Evolutionary conservation across 2,797 vertebrate species (phyloP).

Genomic region (Artibeus jamaicensis): DNA sequence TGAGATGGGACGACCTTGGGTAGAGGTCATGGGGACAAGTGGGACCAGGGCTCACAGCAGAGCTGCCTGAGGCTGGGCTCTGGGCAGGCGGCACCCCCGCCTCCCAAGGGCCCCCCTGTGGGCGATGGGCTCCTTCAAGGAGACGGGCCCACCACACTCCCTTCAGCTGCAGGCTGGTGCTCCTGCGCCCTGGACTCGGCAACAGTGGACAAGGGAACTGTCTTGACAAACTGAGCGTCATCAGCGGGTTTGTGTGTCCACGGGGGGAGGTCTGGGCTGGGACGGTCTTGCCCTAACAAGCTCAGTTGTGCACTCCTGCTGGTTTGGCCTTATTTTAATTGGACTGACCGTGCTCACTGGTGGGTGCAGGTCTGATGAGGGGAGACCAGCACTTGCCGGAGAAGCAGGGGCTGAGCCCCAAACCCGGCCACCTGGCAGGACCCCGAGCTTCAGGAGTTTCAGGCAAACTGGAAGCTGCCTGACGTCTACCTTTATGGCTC

Average conservation of each 20-base stretch:
- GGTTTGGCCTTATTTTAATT: neutral
- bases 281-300: neutral
- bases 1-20: neutral
- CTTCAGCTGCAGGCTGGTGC: neutral
- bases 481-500: neutral
- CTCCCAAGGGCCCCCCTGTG: no score
- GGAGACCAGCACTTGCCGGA: neutral
- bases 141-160: neutral
- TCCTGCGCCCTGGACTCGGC: neutral
- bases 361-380: fast-evolving
- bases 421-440: no score
- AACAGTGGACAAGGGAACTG: neutral
- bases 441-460: neutral
- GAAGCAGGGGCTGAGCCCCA: neutral
- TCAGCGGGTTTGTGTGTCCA: neutral
- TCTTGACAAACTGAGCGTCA: neutral
- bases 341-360: no score
- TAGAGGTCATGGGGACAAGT: neutral
- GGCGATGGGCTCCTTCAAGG: neutral
- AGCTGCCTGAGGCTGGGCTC: neutral
- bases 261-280: neutral
- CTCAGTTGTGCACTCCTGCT: neutral
- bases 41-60: neutral
- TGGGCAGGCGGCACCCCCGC: neutral
- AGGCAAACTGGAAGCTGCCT: neutral